Evolutionary conservation across 2,888 invertebrate genomes (phyloP).

Genomic region (Brachycybe producta): DNA sequence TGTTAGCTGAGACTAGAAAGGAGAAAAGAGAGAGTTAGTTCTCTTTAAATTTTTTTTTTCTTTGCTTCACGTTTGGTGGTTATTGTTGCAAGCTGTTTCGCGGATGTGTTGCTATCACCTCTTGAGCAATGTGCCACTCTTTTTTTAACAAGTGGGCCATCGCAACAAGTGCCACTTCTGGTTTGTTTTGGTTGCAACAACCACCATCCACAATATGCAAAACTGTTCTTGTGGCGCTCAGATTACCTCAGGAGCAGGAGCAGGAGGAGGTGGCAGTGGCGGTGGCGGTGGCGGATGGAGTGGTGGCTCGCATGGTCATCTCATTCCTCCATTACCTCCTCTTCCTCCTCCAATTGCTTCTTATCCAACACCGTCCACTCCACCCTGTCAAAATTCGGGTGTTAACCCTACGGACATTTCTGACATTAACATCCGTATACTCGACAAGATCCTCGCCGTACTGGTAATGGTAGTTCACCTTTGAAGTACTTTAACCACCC

Average conservation of each 20-base stretch:
- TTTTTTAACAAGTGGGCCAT: no score
- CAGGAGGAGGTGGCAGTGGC: no score
- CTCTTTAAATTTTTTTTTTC: no score
- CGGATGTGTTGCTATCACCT: no score
- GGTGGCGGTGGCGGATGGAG: conserved; percentile 2
- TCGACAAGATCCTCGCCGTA: conserved; percentile 9
- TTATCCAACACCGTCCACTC: neutral
- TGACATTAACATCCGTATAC: conserved; percentile 3
- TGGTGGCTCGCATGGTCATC: conserved; percentile 6
- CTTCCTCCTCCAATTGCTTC: neutral
- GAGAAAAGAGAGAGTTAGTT: no score
- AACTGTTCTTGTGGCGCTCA: conserved; percentile 9
- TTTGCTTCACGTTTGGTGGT: no score
- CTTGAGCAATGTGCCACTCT: no score
- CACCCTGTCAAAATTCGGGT: neutral
- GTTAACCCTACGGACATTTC: neutral
- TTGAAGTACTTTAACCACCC: conserved; percentile 2
- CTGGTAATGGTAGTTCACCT: conserved; percentile 12
- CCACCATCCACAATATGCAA: neutral
- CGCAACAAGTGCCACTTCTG: no score
- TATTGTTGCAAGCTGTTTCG: no score
- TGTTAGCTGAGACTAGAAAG: no score
- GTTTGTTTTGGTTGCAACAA: no score
- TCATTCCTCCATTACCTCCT: neutral
- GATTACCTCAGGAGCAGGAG: no score